Base-by-base conservation (phyloP, 2,113 vertebrate species). In the Percina caprodes region DNA sequence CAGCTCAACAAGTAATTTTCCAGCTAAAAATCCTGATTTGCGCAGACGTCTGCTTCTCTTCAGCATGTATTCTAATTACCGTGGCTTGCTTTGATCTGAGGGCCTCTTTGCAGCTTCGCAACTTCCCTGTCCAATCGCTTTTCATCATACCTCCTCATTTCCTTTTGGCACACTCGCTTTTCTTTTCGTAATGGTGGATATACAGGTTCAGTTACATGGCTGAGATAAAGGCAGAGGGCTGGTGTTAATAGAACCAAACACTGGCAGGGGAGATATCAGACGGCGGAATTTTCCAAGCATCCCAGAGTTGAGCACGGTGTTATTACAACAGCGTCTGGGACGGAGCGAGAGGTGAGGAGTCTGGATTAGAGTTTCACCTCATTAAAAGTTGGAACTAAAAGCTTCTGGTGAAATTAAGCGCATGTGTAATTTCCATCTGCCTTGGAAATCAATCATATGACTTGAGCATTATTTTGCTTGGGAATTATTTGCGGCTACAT, bases 1-100 rank as follows among this genome's bases (percentile, higher is more conserved):
- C 81, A 82, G 89, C 92, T 94, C 92, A 94, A 95, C 91, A 94
- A 92, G 93, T 93, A 84, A 93, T 92, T 93, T 95, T 93, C 83
- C 75, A 90, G 90, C 82, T 86, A 91, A 93, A 39, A 87, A 90
- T 90, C 87, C 92, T 72, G 90, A 94, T 93, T 90, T 92, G 85
- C 89, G 87, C 83, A 74, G 62, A 80, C 68, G 73, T 81, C 48
- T 54, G 74, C 79, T 86, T 78, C 82, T 93, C 91, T 92, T 92
- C 90, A 88, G 87, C 80, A 77, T 92, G 90, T 85, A 88, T 91
- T 94, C 86, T 94, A 94, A 95, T 94, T 95, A 93, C 81, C 60
- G 72, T 75, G 62, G 82, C 88, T 92, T 54, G 5, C 94, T 94
- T 93, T 94, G 93, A 94, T 94, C 93, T 86, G 45, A 87, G 76